Conservation (phyloP, 2,797 vertebrate genomes). For the Propithecus perrieri region DNA sequence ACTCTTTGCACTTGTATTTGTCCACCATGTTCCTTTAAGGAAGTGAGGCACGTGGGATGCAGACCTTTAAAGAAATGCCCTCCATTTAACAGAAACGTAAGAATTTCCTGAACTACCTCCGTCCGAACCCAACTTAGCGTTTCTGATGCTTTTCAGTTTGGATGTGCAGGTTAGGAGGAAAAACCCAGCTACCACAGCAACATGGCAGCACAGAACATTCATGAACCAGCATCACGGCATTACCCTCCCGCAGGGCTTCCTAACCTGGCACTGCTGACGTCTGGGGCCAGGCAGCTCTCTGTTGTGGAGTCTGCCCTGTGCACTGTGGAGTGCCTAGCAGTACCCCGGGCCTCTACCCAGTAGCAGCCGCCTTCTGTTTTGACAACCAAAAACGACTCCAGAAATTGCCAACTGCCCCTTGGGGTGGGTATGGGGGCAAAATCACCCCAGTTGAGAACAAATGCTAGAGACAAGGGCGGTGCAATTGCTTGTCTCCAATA, state of each 20-base stretch:
- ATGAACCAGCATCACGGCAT: fast-evolving
- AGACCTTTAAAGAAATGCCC: not conserved
- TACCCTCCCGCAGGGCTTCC: not conserved
- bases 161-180: not conserved
- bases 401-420: not conserved
- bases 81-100: not conserved
- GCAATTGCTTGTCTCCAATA: not conserved
- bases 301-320: not conserved
- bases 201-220: not conserved
- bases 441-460: not conserved
- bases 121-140: not conserved
- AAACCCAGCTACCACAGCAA: too few species aligned
- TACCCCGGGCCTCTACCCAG: not conserved
- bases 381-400: not conserved
- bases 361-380: not conserved
- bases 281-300: not conserved
- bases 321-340: not conserved
- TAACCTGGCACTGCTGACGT: fast-evolving
- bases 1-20: not conserved
- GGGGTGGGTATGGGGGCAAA: too few species aligned
- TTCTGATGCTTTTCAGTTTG: not conserved
- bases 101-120: not conserved
- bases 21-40: not conserved
- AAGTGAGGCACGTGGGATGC: not conserved
- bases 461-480: not conserved